Conservation (phyloP, 1,140 invertebrate species). For the Sycophaga agraensis region DNA sequence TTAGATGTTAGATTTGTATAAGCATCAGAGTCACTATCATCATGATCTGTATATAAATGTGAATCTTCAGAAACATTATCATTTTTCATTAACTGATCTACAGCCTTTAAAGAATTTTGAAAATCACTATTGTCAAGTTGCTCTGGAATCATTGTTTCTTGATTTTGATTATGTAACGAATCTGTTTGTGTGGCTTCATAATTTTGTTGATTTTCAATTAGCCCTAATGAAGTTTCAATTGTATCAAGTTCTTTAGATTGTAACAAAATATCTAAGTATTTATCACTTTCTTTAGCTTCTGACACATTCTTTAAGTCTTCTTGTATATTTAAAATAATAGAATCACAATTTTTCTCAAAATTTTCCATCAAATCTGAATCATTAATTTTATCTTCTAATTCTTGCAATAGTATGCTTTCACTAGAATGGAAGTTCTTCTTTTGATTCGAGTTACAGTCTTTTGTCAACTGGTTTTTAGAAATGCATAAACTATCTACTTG, state of each 20-base stretch:
- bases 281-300: background rate
- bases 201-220: background rate
- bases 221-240: background rate
- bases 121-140: background rate
- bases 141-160: background rate
- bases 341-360: background rate
- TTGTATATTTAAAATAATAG: background rate
- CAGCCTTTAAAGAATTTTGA: background rate
- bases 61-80: background rate
- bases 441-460: background rate
- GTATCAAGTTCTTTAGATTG: background rate
- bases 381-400: background rate
- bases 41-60: background rate
- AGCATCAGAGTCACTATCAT: constrained; percentile 27
- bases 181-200: background rate
- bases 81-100: background rate
- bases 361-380: background rate
- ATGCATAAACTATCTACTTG: background rate
- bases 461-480: constrained; percentile 21
- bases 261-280: constrained; percentile 4
- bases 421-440: background rate
- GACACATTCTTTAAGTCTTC: background rate
- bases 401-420: background rate
- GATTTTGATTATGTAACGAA: background rate
- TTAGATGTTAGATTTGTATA: constrained; percentile 39